phyloP scores from a whole-genome alignment of 2,797 vertebrate species.

The Nothura maculosa region DNA sequence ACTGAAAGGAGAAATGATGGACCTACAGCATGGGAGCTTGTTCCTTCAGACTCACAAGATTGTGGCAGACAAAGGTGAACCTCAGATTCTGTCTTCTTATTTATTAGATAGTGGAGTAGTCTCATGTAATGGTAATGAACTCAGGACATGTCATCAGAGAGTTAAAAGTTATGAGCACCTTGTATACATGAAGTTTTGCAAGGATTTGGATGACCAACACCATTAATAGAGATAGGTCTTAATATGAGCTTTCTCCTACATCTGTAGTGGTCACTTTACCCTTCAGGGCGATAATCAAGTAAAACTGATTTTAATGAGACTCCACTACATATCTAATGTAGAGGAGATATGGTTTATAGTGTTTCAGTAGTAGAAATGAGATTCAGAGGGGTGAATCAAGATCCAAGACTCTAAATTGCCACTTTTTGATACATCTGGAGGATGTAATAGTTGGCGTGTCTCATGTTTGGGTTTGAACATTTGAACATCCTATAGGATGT shows the following conservation, averaged over 20 bases:
- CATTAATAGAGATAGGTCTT: rapidly evolving
- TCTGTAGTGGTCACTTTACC: neutral
- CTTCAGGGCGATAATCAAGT: neutral
- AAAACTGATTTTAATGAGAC: neutral
- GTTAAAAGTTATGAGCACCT: neutral
- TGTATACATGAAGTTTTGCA: no score
- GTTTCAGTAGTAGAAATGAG: neutral
- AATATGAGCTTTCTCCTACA: neutral
- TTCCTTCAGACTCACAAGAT: constrained; percentile 96
- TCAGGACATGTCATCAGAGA: neutral
- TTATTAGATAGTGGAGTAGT: neutral
- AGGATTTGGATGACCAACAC: neutral
- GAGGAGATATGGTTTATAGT: neutral
- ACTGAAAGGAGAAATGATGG: constrained; percentile 97
- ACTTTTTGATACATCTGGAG: neutral
- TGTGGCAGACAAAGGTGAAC: constrained; percentile 91
- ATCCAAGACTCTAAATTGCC: neutral
- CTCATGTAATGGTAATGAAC: neutral
- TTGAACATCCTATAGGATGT: neutral
- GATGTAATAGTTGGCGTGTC: neutral
- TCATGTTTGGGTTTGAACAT: rapidly evolving
- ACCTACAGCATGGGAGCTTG: constrained; percentile 94
- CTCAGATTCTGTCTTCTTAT: neutral
- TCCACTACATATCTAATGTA: neutral
- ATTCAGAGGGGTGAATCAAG: neutral